phyloP scores from a whole-genome alignment of 1,140 invertebrate genomes.

The Arion vulgaris region DNA sequence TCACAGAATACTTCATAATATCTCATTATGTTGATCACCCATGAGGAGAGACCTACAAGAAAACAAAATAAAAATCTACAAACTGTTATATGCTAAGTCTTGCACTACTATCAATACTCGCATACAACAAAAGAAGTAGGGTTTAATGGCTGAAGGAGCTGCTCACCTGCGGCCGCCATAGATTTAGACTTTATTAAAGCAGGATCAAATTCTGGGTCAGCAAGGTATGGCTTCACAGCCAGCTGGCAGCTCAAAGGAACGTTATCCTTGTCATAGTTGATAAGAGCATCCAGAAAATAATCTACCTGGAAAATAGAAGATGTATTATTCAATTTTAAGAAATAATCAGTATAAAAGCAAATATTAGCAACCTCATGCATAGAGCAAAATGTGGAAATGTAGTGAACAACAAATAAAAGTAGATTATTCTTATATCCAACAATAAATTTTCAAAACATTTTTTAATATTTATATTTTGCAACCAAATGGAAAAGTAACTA shows the following conservation, averaged over 20 bases:
- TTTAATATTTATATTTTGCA: too few relatives aligned
- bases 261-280: conserved; percentile 97
- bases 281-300: conserved; percentile 88
- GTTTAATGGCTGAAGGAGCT: too few relatives aligned
- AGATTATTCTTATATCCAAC: too few relatives aligned
- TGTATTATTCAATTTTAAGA: too few relatives aligned
- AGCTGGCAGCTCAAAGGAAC: conserved; percentile 94
- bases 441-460: too few relatives aligned
- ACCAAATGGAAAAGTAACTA: too few relatives aligned
- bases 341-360: too few relatives aligned
- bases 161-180: conserved; percentile 83
- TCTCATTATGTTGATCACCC: conserved; percentile 92
- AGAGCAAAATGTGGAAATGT: too few relatives aligned
- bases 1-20: conserved; percentile 97
- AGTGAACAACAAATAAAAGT: too few relatives aligned
- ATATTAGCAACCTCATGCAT: too few relatives aligned
- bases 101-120: too few relatives aligned
- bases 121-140: too few relatives aligned
- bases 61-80: not conserved
- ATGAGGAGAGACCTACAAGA: conserved; percentile 86
- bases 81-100: not conserved
- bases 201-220: conserved; percentile 92
- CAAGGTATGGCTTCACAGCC: conserved; percentile 90
- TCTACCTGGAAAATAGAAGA: conserved; percentile 77
- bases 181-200: conserved; percentile 93